phyloP scores from a whole-genome alignment of 2,888 invertebrate genomes.

The Sphinx pinastri region DNA sequence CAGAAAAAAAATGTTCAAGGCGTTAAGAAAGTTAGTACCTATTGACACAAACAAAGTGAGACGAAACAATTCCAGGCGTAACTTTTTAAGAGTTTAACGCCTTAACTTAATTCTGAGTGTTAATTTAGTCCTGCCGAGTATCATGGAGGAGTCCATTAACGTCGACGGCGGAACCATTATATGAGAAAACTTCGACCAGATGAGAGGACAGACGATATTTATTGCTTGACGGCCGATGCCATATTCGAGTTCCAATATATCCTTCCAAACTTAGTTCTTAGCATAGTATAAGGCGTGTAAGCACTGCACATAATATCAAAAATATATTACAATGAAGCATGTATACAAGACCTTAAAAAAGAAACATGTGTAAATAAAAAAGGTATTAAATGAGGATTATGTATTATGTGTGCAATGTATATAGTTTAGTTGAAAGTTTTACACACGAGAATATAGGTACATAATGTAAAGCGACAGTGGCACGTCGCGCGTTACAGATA shows the following conservation, averaged over 20 bases:
- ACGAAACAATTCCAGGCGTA: conserved; percentile 4
- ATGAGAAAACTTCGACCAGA: conserved; percentile 62
- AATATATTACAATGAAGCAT: too few species aligned
- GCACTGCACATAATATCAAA: background rate
- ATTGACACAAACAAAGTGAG: conserved; percentile 14
- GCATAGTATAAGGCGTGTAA: background rate
- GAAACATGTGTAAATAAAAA: conserved; percentile 1
- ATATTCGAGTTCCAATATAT: conserved; percentile 38
- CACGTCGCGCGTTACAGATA: conserved; percentile 61
- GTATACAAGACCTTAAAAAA: background rate
- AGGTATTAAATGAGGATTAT: conserved; percentile 5
- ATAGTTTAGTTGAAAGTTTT: conserved; percentile 43
- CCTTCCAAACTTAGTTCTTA: background rate
- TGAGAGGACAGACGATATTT: conserved; percentile 56
- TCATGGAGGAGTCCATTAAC: conserved; percentile 46
- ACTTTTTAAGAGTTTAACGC: conserved; percentile 15
- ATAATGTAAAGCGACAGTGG: conserved; percentile 55
- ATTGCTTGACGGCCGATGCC: conserved; percentile 49
- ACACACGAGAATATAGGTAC: conserved; percentile 46
- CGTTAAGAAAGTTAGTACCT: background rate
- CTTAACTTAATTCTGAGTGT: conserved; percentile 52
- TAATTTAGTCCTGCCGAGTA: conserved; percentile 56
- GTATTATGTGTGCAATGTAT: background rate
- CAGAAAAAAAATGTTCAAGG: background rate
- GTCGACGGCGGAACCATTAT: conserved; percentile 55